Base-by-base conservation (phyloP, 2,888 invertebrate genomes). In the Prosopocoilus inquinatus region DNA sequence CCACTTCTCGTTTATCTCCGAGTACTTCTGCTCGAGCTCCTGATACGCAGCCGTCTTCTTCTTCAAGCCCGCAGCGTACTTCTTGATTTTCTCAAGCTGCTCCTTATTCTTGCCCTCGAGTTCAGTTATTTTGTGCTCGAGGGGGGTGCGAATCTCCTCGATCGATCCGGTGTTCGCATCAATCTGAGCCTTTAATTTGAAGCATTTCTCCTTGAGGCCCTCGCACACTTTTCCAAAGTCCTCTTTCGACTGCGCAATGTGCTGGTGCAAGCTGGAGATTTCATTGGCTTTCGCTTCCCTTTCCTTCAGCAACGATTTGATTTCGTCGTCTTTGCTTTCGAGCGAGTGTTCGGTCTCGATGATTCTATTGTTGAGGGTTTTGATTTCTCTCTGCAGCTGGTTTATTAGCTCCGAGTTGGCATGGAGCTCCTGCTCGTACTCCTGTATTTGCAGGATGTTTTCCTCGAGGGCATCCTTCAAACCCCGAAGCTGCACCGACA, bases 71-170 rank as follows among this genome's bases (percentile, higher is more conserved):
- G 87, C 82, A 0, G 89, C 91, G 66, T 88, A 84, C 68, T 90
- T 90, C 69, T 90, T 91, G 69, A 90, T 80, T 74, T 90, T 91
- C 53, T 90, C 90, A 50, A 88, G 73, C 58, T 89, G 83, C 48
- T 87, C 85, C 66, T 85, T 87, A 61, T 85, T 84, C 69, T 87
- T 88, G 5, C 70, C 77, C 66, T 87, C 86, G 1, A 85, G 72
- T 62, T 79, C 80, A 57, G 65, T 60, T n/a, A 81, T 54, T 59
- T 73, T 76, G 0, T 58, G 43, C 57, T 75, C 74, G 41, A 79
- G 64, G 35, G 70, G 62, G 46, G 67, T 52, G 66, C 74, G 75
- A 5, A 65, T 64, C 3, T 75, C 72, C 16, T 77, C 72, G 1
- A 77, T 50, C 4, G 70, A 66, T 15, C 64, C 72, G 8, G 66